Conservation (phyloP, 1,140 invertebrate genomes). For the Procambarus virginalis region DNA sequence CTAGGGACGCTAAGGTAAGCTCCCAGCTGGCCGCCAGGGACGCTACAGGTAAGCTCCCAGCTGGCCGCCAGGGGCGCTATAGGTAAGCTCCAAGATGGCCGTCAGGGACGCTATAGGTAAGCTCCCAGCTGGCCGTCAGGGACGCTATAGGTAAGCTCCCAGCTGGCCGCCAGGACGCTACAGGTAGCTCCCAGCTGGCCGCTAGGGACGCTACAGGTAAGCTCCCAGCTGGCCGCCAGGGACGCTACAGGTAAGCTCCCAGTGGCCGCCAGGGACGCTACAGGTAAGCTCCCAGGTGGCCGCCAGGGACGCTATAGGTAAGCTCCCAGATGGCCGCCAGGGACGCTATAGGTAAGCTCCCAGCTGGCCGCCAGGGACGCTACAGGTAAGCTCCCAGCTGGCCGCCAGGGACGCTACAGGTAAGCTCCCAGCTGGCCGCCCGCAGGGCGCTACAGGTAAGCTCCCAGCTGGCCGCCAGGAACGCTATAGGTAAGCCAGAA, state of each 20-base stretch:
- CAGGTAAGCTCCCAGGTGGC: slow-evolving; percentile 96
- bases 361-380: slow-evolving; percentile 72
- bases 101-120: too few species aligned
- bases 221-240: neutral
- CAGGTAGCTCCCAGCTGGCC: slow-evolving; percentile 82
- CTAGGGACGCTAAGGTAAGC: neutral
- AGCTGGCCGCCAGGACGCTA: slow-evolving; percentile 74
- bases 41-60: neutral
- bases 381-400: too few species aligned
- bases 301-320: slow-evolving; percentile 92
- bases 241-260: slow-evolving; percentile 89
- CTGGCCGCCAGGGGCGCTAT: neutral
- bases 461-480: too few species aligned
- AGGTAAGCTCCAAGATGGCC: neutral
- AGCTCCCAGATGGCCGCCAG: slow-evolving; percentile 88
- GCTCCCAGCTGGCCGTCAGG: slow-evolving; percentile 86
- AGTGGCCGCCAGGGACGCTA: slow-evolving; percentile 93
- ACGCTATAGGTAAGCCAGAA: too few species aligned
- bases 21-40: slow-evolving; percentile 74
- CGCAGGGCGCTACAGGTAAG: too few species aligned
- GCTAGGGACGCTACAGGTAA: slow-evolving; percentile 82
- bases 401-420: too few species aligned
- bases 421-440: too few species aligned
- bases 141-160: slow-evolving; percentile 78
- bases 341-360: slow-evolving; percentile 78